Conservation (phyloP, 2,888 invertebrate genomes). For the Brachyptera risi region DNA sequence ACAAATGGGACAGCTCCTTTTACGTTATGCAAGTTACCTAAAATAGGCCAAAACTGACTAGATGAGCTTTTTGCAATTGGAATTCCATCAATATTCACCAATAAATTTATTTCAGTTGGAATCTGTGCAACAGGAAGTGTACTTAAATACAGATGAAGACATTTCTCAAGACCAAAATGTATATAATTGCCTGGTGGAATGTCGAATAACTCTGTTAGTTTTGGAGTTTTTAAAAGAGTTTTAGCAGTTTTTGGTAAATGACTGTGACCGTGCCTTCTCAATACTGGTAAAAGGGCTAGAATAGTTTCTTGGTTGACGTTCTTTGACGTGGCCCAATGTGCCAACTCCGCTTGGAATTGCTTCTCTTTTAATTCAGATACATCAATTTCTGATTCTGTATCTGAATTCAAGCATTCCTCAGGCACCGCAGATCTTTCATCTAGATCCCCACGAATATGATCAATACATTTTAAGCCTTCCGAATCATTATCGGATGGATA, state of each 20-base stretch:
- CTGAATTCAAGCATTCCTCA: too few species aligned
- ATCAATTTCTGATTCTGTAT: conserved; percentile 14
- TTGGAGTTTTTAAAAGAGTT: conserved; percentile 17
- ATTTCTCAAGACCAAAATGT: conserved; percentile 19
- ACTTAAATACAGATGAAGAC: neutral
- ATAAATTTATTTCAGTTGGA: neutral
- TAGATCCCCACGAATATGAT: too few species aligned
- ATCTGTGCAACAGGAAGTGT: neutral
- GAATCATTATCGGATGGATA: too few species aligned
- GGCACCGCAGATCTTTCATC: too few species aligned
- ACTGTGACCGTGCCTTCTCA: conserved; percentile 7
- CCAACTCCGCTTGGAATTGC: neutral
- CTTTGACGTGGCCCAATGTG: conserved; percentile 1
- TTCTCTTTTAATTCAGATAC: neutral
- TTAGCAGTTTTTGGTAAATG: conserved; percentile 12
- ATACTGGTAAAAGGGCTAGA: neutral
- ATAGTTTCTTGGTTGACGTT: conserved; percentile 13
- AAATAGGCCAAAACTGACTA: conserved; percentile 33
- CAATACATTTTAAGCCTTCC: too few species aligned
- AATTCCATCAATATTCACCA: conserved; percentile 29
- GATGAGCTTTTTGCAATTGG: conserved; percentile 31
- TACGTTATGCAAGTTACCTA: conserved; percentile 19
- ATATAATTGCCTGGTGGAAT: conserved; percentile 7
- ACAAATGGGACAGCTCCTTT: conserved; percentile 7
- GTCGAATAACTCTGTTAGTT: neutral